A percentile compares a stretch with the other conserved stretches of the same genome.
Conservation (phyloP, 2,888 invertebrate species). For the Cloeon dipterum region DNA sequence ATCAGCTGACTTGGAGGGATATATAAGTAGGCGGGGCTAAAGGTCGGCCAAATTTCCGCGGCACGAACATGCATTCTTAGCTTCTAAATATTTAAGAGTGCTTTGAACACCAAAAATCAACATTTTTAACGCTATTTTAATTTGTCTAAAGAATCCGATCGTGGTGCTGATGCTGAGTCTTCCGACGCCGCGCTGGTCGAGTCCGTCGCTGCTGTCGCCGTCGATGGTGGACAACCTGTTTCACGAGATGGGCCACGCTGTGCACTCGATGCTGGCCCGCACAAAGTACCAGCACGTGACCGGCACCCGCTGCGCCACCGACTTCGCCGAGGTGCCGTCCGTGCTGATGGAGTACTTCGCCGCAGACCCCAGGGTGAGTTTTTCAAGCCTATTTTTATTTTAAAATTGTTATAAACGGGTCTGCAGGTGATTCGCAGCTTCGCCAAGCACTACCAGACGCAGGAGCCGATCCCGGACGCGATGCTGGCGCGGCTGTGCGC, state of each 20-base stretch:
- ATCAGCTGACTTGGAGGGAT: too few relatives aligned
- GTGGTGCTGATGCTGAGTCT: constrained; percentile 86
- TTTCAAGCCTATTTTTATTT: neutral
- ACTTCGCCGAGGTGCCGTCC: constrained; percentile 98
- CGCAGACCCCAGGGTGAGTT: constrained; percentile 47
- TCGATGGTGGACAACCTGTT: constrained; percentile 86
- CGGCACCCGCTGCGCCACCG: constrained; percentile 90
- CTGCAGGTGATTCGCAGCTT: constrained; percentile 54
- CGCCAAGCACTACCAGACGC: constrained; percentile 78
- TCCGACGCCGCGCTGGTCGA: constrained; percentile 45
- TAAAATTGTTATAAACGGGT: neutral
- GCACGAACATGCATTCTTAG: too few relatives aligned
- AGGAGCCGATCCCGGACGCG: constrained; percentile 55
- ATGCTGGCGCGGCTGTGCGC: constrained; percentile 60
- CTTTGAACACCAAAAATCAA: too few relatives aligned
- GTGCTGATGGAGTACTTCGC: constrained; percentile 97
- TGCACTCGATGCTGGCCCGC: constrained; percentile 94
- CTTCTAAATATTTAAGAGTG: too few relatives aligned
- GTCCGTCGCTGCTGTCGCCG: constrained; percentile 58
- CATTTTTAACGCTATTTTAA: too few relatives aligned
- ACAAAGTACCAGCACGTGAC: constrained; percentile 93
- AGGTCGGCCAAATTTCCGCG: too few relatives aligned
- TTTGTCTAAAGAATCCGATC: constrained; percentile 45
- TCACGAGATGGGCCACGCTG: constrained; percentile 97
- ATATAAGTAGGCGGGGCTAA: too few relatives aligned